Base-by-base conservation (phyloP, 2,888 invertebrate genomes). In the Tetropium fuscum region DNA sequence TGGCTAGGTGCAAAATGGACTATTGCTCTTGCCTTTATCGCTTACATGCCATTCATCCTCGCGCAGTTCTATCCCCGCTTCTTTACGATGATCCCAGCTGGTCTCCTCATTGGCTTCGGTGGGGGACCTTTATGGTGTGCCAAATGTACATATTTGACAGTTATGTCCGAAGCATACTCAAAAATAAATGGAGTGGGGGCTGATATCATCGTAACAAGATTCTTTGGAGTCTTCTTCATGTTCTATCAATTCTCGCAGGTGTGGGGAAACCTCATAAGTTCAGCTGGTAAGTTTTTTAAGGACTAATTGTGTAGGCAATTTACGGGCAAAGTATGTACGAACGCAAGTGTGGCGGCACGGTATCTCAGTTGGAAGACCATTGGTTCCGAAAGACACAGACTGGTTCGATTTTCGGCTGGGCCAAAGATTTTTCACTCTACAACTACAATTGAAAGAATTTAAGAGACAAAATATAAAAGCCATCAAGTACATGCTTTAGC, bases 111-210 rank as follows among this genome's bases (percentile, higher is more conserved):
- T 0, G 95, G 95, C 1, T 84, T 96, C 8, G 95, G 95, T 0
- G 97, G 94, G 0, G 96, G 96, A 0, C 96, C 97, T 0, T 83
- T 97, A 13, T 97, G 97, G 97, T 95, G 96, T 69, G 95, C 97
- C 11, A 97, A 97, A 81, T 97, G 97, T 79, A 94, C 95, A 0
- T 97, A 96, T 75, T 84, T 98, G 2, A 95, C 95, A 2, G 90
- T 94, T 70, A 91, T 88, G 3, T 87, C 90, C 0, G 92, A 93
- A 74, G 90, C 93, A 0, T 93, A 95, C 75, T 85, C 94, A 0
- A 87, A 87, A 70, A 81, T 93, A 44, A 88, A 90, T 0, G 89
- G 89, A 8, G 85, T 89, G 1, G 80, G 86, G 16, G 84, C 88
- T 2, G 93, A 95, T 63, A 89, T 93, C 3, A 86, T 94, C 54